Evolutionary conservation across 2,797 vertebrate genomes (phyloP), one percentile per base, ranked within the genome.

Genomic region (Neosilurus mollespiculum): DNA sequence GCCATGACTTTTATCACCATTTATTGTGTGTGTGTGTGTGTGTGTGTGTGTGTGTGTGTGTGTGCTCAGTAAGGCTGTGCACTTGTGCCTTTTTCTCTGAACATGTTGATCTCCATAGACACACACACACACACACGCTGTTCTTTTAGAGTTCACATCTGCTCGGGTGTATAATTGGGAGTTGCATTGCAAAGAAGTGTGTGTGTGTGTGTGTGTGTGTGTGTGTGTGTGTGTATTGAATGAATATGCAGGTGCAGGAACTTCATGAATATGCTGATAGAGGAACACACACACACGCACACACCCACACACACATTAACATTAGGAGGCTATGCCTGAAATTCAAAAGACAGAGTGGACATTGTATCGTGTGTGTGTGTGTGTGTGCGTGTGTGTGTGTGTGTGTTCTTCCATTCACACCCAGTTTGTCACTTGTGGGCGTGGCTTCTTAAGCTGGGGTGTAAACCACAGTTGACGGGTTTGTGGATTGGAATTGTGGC

Each of bases 151-250:
- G 34, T 26, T 77, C 18, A 59, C 78, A 77, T 85, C 76, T 83
- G 77, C 77, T 82, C 49, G 73, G 73, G 14, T 85, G 64, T 83
- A 78, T 83, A 67, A 80, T 80, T 80, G 56, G 49, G 51, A 56
- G 53, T 34, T 30, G 2, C 10, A 22, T 8, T 34, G 73, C 49
- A 58, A 34, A 76, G 30, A 76, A 15, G 22, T 14, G 26, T 15
- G 26, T 53, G 49, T 54, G 43, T 71, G 69, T 51, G 43, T 71
- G 43, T 71, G 69, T 14, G 37, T 71, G 22, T 71, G 69, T 71
- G 43, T 71, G 69, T 71, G 9, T 43, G 37, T 37, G 34, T n/a
- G 37, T 22, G 67, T 7, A 7, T 18, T 75, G 16, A 75, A 75
- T 58, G 56, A 34, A 58, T 75, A 75, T 58, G 53, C 72, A 75